Conservation (phyloP, 2,888 invertebrate genomes). For the Aleiodes alternator region DNA sequence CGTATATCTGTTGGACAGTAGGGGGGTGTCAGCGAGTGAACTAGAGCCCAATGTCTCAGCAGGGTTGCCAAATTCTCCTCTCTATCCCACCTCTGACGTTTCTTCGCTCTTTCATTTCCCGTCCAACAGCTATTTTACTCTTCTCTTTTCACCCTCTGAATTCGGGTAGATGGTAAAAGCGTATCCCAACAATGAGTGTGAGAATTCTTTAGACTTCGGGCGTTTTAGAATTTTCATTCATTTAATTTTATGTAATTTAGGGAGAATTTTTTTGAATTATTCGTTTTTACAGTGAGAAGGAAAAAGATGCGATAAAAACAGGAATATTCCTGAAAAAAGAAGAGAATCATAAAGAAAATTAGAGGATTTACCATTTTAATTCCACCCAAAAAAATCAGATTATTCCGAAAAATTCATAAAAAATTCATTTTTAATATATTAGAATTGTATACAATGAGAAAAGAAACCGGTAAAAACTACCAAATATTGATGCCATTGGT, state of each 20-base stretch:
- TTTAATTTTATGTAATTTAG: background rate
- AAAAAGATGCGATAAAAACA: too few species aligned
- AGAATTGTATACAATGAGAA: too few species aligned
- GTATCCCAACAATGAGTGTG: constrained; percentile 59
- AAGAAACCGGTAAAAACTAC: too few species aligned
- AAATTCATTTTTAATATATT: too few species aligned
- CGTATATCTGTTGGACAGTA: constrained; percentile 64
- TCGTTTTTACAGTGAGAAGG: background rate
- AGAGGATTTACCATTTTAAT: too few species aligned
- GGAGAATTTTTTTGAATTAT: background rate
- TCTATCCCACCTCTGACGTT: constrained; percentile 23
- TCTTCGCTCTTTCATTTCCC: background rate
- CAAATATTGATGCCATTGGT: too few species aligned
- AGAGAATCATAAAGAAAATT: too few species aligned
- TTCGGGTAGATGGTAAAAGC: constrained; percentile 25
- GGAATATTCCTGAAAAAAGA: too few species aligned
- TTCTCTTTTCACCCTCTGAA: constrained; percentile 23
- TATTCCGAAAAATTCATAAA: too few species aligned
- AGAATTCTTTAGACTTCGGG: constrained; percentile 58
- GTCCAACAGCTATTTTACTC: constrained; percentile 17
- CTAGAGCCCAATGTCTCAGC: constrained; percentile 68
- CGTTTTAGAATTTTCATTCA: constrained; percentile 9
- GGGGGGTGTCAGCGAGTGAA: constrained; percentile 67
- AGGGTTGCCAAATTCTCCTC: constrained; percentile 59
- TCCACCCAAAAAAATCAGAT: too few species aligned